Percentiles rank a stretch among this genome's conserved stretches.
Conservation (phyloP, 2,888 invertebrate genomes). For the Drosophila phalerata region DNA sequence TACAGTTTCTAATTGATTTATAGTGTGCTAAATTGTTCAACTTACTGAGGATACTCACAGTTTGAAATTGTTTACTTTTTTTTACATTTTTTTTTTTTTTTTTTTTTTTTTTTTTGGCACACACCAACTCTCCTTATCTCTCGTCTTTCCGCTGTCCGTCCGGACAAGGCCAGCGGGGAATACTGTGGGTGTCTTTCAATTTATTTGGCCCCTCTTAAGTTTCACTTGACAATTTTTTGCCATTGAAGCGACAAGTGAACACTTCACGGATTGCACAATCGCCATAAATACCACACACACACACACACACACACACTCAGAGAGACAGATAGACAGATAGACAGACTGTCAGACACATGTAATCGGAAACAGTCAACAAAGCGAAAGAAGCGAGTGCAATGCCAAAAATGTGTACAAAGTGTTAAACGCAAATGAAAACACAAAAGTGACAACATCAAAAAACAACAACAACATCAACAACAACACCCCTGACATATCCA, state of each 20-base stretch:
- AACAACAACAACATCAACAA: conserved; percentile 2
- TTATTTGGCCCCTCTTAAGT: conserved; percentile 40
- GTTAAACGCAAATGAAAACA: conserved; percentile 35
- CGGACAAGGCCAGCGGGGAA: conserved; percentile 31
- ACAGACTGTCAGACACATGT: conserved; percentile 21
- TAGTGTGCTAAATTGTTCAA: conserved; percentile 47
- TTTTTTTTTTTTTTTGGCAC: neutral
- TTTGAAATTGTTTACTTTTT: conserved; percentile 9
- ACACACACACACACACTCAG: neutral
- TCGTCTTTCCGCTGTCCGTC: too few species aligned
- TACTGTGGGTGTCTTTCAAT: conserved; percentile 46
- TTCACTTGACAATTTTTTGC: conserved; percentile 58
- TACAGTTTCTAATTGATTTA: conserved; percentile 45
- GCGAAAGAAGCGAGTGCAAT: conserved; percentile 49
- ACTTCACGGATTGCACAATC: conserved; percentile 57
- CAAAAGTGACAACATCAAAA: conserved; percentile 30
- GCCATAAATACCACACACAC: conserved; percentile 27
- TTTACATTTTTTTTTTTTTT: neutral
- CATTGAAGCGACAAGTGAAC: conserved; percentile 45
- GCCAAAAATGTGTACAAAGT: conserved; percentile 37
- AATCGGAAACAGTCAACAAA: conserved; percentile 49
- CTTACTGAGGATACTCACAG: conserved; percentile 30
- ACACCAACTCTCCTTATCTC: neutral
- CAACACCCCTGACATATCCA: conserved; percentile 12
- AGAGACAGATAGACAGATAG: neutral